phyloP scores from a whole-genome alignment of 1,140 invertebrate genomes.

The Ptiloglossa arizonensis region DNA sequence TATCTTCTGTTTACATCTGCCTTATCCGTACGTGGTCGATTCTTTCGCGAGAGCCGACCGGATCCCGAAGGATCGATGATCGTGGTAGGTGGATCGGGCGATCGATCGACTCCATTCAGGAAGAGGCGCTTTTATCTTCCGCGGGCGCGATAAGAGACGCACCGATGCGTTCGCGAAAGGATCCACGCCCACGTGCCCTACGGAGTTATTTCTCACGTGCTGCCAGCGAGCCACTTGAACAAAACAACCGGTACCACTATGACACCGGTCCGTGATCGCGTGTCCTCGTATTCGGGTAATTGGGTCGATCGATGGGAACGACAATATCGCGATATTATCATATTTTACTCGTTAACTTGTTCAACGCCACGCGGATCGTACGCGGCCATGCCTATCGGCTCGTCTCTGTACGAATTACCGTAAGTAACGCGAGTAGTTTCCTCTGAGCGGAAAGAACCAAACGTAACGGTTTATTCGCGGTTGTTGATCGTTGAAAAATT shows the following conservation, averaged over 20 bases:
- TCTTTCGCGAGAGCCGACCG: conserved; percentile 31
- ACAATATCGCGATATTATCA: no score
- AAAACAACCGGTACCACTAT: background rate
- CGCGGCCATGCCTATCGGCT: no score
- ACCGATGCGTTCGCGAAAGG: conserved; percentile 35
- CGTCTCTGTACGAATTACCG: no score
- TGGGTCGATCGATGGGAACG: background rate
- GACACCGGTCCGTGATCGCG: background rate
- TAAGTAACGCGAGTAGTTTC: no score
- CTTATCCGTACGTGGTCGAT: conserved; percentile 7
- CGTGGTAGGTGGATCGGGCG: conserved; percentile 17
- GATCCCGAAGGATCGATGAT: conserved; percentile 42
- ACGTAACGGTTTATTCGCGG: no score
- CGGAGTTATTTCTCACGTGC: conserved; percentile 33
- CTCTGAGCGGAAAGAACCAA: no score
- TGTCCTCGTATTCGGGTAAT: background rate
- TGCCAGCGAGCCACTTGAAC: background rate
- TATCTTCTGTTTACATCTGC: conserved; percentile 39
- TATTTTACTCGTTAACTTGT: no score
- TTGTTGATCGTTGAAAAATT: no score
- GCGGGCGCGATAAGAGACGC: conserved; percentile 42
- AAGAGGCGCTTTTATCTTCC: conserved; percentile 27
- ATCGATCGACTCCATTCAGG: conserved; percentile 37
- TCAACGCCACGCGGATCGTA: no score
- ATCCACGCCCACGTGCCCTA: conserved; percentile 41